Conservation (phyloP, 2,113 vertebrate genomes). For the Pitta sordida region DNA sequence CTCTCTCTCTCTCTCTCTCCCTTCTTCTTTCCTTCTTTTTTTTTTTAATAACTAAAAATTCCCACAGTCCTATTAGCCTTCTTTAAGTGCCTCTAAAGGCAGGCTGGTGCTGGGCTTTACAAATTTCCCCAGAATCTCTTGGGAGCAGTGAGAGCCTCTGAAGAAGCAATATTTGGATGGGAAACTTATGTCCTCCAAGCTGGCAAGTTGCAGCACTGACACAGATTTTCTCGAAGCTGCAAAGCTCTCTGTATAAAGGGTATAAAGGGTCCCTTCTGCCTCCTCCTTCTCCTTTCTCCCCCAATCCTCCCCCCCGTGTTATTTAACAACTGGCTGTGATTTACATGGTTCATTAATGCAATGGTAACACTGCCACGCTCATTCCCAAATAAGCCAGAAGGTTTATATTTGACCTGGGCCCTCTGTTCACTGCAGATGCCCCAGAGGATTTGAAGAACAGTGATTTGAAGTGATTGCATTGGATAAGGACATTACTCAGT, state of each 20-base stretch:
- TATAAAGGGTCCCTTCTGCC: background rate
- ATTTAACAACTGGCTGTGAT: background rate
- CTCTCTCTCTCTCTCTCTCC: background rate
- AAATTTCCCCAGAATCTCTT: background rate
- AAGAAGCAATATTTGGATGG: constrained; percentile 22
- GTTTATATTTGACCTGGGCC: background rate
- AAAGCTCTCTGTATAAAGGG: background rate
- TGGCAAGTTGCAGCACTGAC: background rate
- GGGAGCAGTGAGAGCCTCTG: background rate
- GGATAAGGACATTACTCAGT: background rate
- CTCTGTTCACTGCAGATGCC: background rate
- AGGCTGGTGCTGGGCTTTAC: background rate
- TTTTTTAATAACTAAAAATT: background rate
- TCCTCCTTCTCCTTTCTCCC: background rate
- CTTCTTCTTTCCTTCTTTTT: background rate
- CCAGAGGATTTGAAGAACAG: background rate
- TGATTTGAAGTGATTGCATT: constrained; percentile 41
- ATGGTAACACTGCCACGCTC: background rate
- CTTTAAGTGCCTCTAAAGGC: background rate
- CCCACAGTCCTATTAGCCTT: background rate
- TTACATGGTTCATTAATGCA: background rate
- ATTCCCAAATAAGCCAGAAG: background rate
- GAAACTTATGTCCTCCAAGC: constrained; percentile 45
- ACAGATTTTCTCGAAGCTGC: background rate
- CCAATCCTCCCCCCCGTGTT: background rate